Percentiles rank a stretch among this genome's conserved stretches.
Evolutionary conservation across 2,113 vertebrate species (phyloP).

Genomic region (Benitochromis conjunctus): DNA sequence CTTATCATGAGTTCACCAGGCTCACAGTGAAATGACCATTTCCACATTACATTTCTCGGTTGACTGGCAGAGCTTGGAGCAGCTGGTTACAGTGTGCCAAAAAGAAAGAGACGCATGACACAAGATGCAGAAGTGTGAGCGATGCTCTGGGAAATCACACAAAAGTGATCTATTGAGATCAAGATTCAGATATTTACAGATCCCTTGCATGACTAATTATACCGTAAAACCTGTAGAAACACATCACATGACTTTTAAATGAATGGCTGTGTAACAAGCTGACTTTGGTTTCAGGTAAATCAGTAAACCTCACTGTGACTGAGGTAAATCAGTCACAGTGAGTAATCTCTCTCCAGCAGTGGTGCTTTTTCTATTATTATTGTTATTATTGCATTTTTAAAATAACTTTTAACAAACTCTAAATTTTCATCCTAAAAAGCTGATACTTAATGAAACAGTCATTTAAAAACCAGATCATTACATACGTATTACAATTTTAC

Average conservation of each 20-base stretch:
- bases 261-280: not conserved
- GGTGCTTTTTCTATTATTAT: not conserved
- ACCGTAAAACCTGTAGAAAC: not conserved
- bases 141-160: conserved; percentile 16
- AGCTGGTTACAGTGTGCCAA: not conserved
- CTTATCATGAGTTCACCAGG: not conserved
- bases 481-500: not conserved
- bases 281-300: not conserved
- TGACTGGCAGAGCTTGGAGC: conserved; percentile 29
- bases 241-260: not conserved
- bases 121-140: conserved; percentile 31
- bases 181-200: not conserved
- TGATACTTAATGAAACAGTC: not conserved
- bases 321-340: not conserved
- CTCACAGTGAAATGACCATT: not conserved
- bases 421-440: not conserved
- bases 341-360: not conserved
- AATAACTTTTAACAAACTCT: not conserved
- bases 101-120: not conserved
- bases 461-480: not conserved
- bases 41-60: not conserved
- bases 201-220: not conserved
- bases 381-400: not conserved
- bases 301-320: too few relatives aligned
- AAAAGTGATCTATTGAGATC: not conserved